Percentiles rank a stretch among this genome's conserved stretches.
Conservation (phyloP, 1,140 invertebrate genomes). For the Belonocnema kinseyi region DNA sequence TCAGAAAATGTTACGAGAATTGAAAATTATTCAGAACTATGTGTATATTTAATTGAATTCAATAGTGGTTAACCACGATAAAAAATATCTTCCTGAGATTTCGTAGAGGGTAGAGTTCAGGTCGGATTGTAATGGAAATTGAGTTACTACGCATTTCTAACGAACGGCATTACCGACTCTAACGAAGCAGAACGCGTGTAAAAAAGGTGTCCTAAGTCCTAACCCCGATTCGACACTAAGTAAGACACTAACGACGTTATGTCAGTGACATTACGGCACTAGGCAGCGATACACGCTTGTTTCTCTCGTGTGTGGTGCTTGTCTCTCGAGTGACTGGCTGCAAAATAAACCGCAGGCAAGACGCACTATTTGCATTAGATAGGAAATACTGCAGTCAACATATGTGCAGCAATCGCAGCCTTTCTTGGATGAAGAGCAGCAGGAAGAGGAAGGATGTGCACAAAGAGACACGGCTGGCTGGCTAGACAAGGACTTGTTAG, state of each 20-base stretch:
- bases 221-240: slow-evolving; percentile 58
- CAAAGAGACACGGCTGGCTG: not conserved
- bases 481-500: not conserved
- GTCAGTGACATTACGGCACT: slow-evolving; percentile 36
- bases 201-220: slow-evolving; percentile 47
- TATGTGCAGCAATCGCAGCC: slow-evolving; percentile 1
- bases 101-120: not conserved
- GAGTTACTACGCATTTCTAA: slow-evolving; percentile 49
- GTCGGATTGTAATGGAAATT: slow-evolving; percentile 33
- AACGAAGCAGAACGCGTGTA: slow-evolving; percentile 48
- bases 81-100: not conserved
- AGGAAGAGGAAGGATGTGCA: slow-evolving; percentile 28
- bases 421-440: slow-evolving; percentile 8
- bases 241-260: slow-evolving; percentile 53
- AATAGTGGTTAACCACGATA: not conserved
- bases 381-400: not conserved
- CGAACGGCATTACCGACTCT: slow-evolving; percentile 37
- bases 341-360: not conserved
- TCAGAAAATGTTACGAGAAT: too few relatives aligned
- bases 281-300: not conserved
- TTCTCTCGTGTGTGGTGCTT: slow-evolving; percentile 25
- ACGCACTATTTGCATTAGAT: slow-evolving; percentile 29
- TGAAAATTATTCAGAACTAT: too few relatives aligned
- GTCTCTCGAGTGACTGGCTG: slow-evolving; percentile 21
- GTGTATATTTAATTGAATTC: too few relatives aligned